Percentiles rank a stretch among this genome's conserved stretches.
Evolutionary conservation across 2,113 vertebrate genomes (phyloP).

Genomic region (Abramis brama): DNA sequence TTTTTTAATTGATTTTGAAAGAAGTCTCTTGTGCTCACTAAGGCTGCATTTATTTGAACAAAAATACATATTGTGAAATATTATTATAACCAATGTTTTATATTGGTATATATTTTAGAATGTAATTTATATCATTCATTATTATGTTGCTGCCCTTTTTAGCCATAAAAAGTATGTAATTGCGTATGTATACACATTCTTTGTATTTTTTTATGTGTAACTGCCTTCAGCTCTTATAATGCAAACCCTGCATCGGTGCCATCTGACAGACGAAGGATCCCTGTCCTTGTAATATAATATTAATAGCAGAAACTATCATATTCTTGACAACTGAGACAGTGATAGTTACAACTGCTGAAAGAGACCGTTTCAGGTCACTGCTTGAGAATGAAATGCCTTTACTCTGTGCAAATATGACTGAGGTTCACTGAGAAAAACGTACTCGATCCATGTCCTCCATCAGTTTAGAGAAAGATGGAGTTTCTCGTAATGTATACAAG

Average conservation of each 20-base stretch:
- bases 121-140: background rate
- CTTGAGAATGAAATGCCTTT: conserved; percentile 23
- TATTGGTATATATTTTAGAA: background rate
- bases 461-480: conserved; percentile 2
- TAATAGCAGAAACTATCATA: background rate
- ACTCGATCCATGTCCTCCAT: background rate
- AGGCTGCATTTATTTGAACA: background rate
- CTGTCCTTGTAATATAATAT: conserved; percentile 38
- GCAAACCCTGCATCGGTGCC: background rate
- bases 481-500: background rate
- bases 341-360: background rate
- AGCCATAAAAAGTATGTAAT: no score
- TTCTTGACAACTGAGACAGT: conserved; percentile 21
- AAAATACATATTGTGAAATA: no score
- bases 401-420: conserved; percentile 23
- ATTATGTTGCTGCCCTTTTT: background rate
- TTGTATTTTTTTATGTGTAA: background rate
- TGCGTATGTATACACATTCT: no score
- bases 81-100: no score
- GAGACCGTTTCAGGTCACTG: conserved; percentile 18
- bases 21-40: background rate
- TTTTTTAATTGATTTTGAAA: no score
- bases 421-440: conserved; percentile 10
- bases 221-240: background rate
- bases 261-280: background rate